Percentiles rank a stretch among this genome's conserved stretches.
These are phyloP conservation scores for Petrocephalus zakoni DNA, from an alignment of 2,113 vertebrate species.

Conservation along the genomic window DNA sequence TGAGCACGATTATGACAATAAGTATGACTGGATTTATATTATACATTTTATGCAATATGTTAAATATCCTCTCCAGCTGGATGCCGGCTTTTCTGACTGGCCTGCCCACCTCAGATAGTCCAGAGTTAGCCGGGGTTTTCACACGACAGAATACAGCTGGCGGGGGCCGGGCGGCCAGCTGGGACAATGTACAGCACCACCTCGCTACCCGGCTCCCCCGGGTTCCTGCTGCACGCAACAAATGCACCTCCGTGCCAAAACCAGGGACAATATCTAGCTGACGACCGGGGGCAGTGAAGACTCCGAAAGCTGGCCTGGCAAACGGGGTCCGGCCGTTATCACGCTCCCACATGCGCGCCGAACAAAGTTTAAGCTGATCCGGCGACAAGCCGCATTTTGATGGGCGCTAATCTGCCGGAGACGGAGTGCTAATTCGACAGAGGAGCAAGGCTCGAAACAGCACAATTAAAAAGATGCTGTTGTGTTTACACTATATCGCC, in stretches of 20 bases:
- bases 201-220: background rate
- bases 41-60: background rate
- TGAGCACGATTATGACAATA: background rate
- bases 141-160: background rate
- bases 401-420: constrained; percentile 58
- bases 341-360: constrained; percentile 54
- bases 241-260: constrained; percentile 28
- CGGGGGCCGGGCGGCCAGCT: background rate
- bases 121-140: background rate
- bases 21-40: background rate
- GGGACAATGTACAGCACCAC: background rate
- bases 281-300: constrained; percentile 34
- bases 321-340: constrained; percentile 63
- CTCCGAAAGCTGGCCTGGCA: constrained; percentile 40
- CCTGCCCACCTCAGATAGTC: background rate
- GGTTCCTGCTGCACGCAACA: constrained; percentile 17
- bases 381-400: constrained; percentile 51
- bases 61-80: background rate
- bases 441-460: constrained; percentile 58
- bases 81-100: background rate
- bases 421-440: constrained; percentile 57
- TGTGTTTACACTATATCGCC: constrained; percentile 67
- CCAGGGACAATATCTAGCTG: constrained; percentile 20
- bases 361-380: constrained; percentile 74
- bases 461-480: constrained; percentile 67